These are phyloP conservation scores for Microctenopoma lineatum DNA, from an alignment of 2,797 vertebrate species.

Conservation along the genomic window DNA sequence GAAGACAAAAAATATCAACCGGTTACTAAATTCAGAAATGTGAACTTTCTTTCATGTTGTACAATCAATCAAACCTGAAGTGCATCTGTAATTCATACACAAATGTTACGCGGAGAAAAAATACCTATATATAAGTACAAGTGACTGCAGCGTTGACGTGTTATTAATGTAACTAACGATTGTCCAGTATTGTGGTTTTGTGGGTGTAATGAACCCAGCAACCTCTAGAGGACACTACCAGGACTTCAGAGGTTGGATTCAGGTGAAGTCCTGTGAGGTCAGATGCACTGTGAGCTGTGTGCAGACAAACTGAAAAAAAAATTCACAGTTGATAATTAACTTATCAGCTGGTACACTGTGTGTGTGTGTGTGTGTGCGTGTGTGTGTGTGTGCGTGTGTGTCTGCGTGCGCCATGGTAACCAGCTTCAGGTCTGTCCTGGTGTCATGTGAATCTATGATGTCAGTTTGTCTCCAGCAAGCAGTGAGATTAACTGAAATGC, in stretches of 20 bases:
- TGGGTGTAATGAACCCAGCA: background rate
- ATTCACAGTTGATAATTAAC: slow-evolving; percentile 1
- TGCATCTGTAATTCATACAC: too few species aligned
- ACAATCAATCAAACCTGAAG: too few species aligned
- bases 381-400: slow-evolving; percentile 17
- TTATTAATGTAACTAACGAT: background rate
- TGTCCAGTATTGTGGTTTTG: too few species aligned
- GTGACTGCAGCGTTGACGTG: background rate
- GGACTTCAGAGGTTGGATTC: background rate
- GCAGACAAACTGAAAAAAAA: background rate
- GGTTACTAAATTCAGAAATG: too few species aligned
- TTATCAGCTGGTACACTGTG: slow-evolving; percentile 19
- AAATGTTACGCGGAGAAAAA: too few species aligned
- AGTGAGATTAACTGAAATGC: slow-evolving; percentile 28
- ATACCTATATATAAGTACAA: background rate
- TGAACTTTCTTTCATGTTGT: too few species aligned
- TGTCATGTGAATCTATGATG: slow-evolving; percentile 46
- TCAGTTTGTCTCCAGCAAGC: slow-evolving; percentile 20
- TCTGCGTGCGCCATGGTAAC: slow-evolving; percentile 19
- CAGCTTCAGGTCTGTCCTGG: slow-evolving; percentile 22
- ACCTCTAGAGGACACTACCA: background rate
- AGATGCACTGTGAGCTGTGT: slow-evolving; percentile 5
- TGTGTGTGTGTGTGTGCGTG: slow-evolving; percentile 22
- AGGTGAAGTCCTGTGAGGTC: slow-evolving; percentile 10
- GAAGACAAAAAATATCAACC: too few species aligned